Conservation (phyloP, 2,113 vertebrate genomes). For the Amblyopsis rosae region DNA sequence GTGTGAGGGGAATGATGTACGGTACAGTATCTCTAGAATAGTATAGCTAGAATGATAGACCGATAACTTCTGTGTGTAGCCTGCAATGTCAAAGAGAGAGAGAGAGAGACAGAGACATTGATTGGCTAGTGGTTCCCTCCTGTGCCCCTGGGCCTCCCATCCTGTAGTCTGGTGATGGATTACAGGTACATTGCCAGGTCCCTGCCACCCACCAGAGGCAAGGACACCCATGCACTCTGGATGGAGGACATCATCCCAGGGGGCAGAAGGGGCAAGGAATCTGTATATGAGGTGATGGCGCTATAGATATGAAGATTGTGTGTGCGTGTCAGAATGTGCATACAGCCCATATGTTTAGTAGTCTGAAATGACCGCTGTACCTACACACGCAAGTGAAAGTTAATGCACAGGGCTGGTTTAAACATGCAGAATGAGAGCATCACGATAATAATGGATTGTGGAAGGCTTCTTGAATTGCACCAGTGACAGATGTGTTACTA, state of each 20-base stretch:
- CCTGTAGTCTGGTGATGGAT: conserved; percentile 50
- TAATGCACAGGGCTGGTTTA: conserved; percentile 28
- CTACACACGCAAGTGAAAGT: conserved; percentile 6
- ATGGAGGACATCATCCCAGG: conserved; percentile 18
- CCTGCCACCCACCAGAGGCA: conserved; percentile 40
- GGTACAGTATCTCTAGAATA: not conserved
- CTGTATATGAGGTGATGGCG: not conserved
- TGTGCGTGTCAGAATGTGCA: not conserved
- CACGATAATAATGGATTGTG: conserved; percentile 40
- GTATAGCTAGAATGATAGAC: conserved; percentile 46
- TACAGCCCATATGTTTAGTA: conserved; percentile 29
- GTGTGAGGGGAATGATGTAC: conserved; percentile 3
- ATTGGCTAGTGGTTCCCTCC: conserved; percentile 25
- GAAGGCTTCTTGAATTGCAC: conserved; percentile 15
- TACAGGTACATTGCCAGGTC: conserved; percentile 27
- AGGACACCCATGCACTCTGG: conserved; percentile 37
- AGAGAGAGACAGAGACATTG: conserved; percentile 7
- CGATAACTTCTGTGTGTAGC: conserved; percentile 14
- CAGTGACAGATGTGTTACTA: conserved; percentile 9
- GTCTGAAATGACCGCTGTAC: conserved; percentile 21
- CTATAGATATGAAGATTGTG: not conserved
- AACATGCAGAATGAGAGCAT: conserved; percentile 37
- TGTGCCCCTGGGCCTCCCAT: conserved; percentile 40
- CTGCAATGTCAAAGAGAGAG: not conserved
- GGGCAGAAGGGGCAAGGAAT: not conserved